These are phyloP conservation scores for Acromyrmex heyeri DNA, from an alignment of 1,140 invertebrate species.

Conservation along the genomic window DNA sequence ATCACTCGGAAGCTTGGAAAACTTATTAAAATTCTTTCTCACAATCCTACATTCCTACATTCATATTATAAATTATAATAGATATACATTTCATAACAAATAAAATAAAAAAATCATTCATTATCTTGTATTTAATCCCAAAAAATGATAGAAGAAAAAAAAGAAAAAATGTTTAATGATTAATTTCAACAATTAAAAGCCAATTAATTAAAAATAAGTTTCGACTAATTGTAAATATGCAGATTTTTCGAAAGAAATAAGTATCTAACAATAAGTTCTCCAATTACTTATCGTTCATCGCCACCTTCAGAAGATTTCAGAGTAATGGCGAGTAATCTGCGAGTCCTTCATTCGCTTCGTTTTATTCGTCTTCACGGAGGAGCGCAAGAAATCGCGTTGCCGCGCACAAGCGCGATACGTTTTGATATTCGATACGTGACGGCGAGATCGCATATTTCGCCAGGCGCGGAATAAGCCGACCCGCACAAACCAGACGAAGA, in stretches of 20 bases:
- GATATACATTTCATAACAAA: not conserved
- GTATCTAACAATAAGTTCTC: too few species aligned
- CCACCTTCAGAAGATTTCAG: not conserved
- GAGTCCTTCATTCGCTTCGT: not conserved
- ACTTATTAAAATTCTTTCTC: not conserved
- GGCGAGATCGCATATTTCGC: conserved; percentile 38
- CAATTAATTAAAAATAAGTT: not conserved
- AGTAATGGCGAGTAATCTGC: not conserved
- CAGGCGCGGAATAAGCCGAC: conserved; percentile 34
- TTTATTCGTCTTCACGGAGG: not conserved
- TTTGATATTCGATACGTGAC: conserved; percentile 52
- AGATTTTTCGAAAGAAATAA: not conserved
- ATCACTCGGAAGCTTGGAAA: not conserved
- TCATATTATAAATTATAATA: not conserved
- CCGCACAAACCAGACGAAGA: conserved; percentile 5
- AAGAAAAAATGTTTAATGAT: not conserved
- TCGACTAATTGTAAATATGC: not conserved
- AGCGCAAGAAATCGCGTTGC: not conserved
- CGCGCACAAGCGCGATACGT: not conserved
- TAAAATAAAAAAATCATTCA: too few species aligned
- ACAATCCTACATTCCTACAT: not conserved
- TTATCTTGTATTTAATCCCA: not conserved
- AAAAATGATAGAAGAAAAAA: not conserved
- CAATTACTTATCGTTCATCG: not conserved
- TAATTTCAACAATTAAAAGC: not conserved